Conservation (phyloP, 2,797 vertebrate genomes). For the Catostomus latipinnis region DNA sequence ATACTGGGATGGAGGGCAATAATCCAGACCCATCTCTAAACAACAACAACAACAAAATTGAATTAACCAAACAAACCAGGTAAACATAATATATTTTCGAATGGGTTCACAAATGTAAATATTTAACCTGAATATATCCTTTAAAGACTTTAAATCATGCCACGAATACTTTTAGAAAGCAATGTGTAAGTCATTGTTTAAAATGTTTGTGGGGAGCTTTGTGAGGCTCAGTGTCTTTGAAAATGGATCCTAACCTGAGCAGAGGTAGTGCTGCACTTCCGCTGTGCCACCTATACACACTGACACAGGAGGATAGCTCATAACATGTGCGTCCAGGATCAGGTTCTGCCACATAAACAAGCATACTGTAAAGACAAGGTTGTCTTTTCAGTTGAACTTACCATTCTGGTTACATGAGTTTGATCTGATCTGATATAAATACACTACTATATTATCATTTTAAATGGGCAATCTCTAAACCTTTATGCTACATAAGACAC, state of each 20-base stretch:
- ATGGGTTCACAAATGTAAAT: no score
- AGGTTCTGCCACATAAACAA: conserved; percentile 77
- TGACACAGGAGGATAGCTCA: conserved; percentile 83
- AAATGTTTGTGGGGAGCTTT: background rate
- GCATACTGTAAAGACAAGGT: conserved; percentile 22
- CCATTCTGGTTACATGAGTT: background rate
- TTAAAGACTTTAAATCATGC: background rate
- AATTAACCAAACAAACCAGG: conserved; percentile 24
- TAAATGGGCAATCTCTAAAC: background rate
- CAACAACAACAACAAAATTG: conserved; percentile 3
- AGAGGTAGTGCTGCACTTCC: conserved; percentile 89
- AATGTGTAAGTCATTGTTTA: background rate
- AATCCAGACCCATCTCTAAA: conserved; percentile 87
- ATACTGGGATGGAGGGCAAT: conserved; percentile 89
- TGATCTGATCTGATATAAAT: background rate
- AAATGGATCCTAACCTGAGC: conserved; percentile 75
- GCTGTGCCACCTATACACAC: conserved; percentile 85
- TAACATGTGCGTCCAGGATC: conserved; percentile 81
- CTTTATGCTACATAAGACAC: background rate
- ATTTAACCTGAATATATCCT: background rate
- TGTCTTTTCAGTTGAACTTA: background rate
- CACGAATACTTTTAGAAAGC: background rate
- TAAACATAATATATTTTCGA: conserved; percentile 2
- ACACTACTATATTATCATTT: background rate
- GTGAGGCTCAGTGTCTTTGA: background rate